Evolutionary conservation across 2,797 vertebrate genomes (phyloP).

Genomic region (Myripristis jacobus): DNA sequence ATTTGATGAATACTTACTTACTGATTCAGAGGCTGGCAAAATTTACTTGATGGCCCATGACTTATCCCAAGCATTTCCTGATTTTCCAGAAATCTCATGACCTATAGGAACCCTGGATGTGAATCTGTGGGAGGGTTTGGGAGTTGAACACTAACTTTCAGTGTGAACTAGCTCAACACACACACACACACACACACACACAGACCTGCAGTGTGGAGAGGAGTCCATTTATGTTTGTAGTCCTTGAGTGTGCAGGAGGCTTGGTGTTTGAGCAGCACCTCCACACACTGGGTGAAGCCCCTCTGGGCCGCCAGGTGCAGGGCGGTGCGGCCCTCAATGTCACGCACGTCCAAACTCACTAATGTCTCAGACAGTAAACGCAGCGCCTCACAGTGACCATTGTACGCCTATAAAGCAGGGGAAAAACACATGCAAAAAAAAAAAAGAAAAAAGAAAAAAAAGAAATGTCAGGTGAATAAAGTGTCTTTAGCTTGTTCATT

Average conservation of each 20-base stretch:
- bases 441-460: background rate
- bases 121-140: no score
- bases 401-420: conserved; percentile 86
- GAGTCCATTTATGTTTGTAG: conserved; percentile 88
- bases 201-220: conserved; percentile 93
- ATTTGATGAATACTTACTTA: no score
- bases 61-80: no score
- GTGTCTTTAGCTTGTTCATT: no score
- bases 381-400: conserved; percentile 95
- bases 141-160: no score
- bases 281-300: conserved; percentile 90
- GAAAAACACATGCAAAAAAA: background rate
- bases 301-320: conserved; percentile 92
- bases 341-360: conserved; percentile 93
- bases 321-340: conserved; percentile 90
- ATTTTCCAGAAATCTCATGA: no score
- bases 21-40: no score
- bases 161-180: no score
- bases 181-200: conserved; percentile 2
- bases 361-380: conserved; percentile 92
- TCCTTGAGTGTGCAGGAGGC: conserved; percentile 92
- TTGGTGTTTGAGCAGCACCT: conserved; percentile 92
- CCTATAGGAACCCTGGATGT: no score
- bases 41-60: no score
- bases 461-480: no score